These are phyloP conservation scores for Scolopax bukidnonensis DNA, from an alignment of 2,797 vertebrate genomes.

Conservation along the genomic window DNA sequence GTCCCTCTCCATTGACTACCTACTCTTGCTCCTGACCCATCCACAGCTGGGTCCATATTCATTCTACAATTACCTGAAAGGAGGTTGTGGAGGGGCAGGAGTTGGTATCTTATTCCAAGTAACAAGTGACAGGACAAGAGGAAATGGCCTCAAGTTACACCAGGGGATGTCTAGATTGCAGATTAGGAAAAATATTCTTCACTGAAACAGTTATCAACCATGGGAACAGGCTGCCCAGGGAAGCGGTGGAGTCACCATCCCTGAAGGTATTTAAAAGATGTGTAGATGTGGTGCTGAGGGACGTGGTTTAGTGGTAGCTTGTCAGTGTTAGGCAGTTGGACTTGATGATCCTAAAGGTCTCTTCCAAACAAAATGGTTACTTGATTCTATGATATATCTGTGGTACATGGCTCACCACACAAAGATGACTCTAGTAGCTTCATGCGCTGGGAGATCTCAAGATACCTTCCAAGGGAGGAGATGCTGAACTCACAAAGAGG, in stretches of 20 bases:
- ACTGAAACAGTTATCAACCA: neutral
- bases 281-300: neutral
- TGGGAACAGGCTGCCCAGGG: neutral
- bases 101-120: neutral
- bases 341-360: neutral
- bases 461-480: neutral
- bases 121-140: neutral
- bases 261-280: neutral
- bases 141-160: neutral
- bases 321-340: neutral
- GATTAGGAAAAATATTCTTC: neutral
- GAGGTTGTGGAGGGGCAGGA: neutral
- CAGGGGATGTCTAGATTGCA: neutral
- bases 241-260: neutral
- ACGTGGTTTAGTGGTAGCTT: neutral
- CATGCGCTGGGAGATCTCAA: neutral
- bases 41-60: neutral
- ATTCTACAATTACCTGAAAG: neutral
- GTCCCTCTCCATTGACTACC: neutral
- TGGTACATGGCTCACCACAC: fast-evolving
- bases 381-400: neutral
- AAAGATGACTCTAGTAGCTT: neutral
- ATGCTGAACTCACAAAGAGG: neutral
- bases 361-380: neutral
- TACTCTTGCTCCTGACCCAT: neutral